Conservation (phyloP, 1,140 invertebrate genomes). For the Pararge aegeria region DNA sequence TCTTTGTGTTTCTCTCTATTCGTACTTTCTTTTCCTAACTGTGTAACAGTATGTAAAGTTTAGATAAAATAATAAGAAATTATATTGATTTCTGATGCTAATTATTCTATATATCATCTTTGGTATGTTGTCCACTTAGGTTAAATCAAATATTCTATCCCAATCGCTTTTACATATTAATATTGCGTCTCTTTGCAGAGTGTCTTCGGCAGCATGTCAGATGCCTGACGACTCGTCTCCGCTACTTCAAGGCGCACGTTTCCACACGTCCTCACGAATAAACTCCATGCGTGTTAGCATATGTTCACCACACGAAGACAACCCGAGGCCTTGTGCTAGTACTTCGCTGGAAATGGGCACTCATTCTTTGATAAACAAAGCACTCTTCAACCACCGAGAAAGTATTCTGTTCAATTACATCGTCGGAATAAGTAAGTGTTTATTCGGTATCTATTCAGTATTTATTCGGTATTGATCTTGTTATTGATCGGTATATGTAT, state of each 20-base stretch:
- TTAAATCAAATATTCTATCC: too few species aligned
- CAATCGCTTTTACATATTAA: background rate
- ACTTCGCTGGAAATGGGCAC: slow-evolving; percentile 33
- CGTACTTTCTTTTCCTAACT: too few species aligned
- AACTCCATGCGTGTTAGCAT: slow-evolving; percentile 28
- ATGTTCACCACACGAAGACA: slow-evolving; percentile 19
- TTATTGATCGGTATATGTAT: too few species aligned
- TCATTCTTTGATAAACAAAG: slow-evolving; percentile 38
- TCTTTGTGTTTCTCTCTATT: too few species aligned
- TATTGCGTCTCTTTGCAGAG: slow-evolving; percentile 34
- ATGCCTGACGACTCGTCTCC: slow-evolving; percentile 45
- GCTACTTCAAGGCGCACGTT: slow-evolving; percentile 41
- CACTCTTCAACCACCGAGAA: slow-evolving; percentile 37
- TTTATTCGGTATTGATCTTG: too few species aligned
- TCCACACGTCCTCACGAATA: slow-evolving; percentile 33
- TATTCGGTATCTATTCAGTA: too few species aligned
- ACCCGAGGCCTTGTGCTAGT: slow-evolving; percentile 35
- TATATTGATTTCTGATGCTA: too few species aligned
- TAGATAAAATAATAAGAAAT: too few species aligned
- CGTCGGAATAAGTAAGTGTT: slow-evolving; percentile 45
- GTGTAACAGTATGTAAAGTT: too few species aligned
- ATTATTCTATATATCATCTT: too few species aligned
- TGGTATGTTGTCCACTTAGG: too few species aligned
- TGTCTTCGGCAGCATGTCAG: slow-evolving; percentile 60
- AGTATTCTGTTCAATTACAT: slow-evolving; percentile 37